Evolutionary conservation across 2,888 invertebrate genomes (phyloP).

Genomic region (Rotaria magnacalcarata): DNA sequence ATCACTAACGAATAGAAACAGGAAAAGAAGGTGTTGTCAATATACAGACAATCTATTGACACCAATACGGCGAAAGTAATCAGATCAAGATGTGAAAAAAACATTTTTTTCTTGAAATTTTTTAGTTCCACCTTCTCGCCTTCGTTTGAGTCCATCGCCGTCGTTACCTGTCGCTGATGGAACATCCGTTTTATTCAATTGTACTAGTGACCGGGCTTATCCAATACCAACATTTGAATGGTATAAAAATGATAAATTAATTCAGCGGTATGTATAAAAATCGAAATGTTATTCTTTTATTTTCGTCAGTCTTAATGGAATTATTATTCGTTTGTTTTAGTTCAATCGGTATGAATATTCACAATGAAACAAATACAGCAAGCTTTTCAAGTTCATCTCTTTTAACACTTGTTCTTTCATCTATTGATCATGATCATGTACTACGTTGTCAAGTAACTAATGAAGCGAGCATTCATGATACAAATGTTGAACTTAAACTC

Average conservation of each 20-base stretch:
- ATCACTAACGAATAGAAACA: neutral
- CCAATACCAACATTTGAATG: slow-evolving; percentile 32
- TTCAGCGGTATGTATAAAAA: neutral
- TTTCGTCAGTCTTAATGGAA: neutral
- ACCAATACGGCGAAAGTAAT: neutral
- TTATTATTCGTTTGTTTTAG: neutral
- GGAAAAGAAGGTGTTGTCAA: neutral
- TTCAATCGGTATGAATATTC: neutral
- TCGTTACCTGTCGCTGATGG: neutral
- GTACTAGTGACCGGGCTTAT: slow-evolving; percentile 28
- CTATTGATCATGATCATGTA: neutral
- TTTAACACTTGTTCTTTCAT: neutral
- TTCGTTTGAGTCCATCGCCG: neutral
- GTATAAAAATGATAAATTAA: slow-evolving; percentile 36
- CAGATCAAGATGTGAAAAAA: neutral
- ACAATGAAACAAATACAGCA: neutral
- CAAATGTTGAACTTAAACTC: slow-evolving; percentile 35
- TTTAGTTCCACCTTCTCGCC: slow-evolving; percentile 33
- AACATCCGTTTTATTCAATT: neutral
- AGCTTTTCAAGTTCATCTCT: slow-evolving; percentile 26
- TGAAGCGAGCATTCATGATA: slow-evolving; percentile 32
- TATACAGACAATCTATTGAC: neutral
- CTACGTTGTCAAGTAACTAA: slow-evolving; percentile 34
- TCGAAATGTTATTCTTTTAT: neutral
- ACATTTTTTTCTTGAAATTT: neutral